phyloP scores from a whole-genome alignment of 2,797 vertebrate species.

The Pogoniulus pusillus region DNA sequence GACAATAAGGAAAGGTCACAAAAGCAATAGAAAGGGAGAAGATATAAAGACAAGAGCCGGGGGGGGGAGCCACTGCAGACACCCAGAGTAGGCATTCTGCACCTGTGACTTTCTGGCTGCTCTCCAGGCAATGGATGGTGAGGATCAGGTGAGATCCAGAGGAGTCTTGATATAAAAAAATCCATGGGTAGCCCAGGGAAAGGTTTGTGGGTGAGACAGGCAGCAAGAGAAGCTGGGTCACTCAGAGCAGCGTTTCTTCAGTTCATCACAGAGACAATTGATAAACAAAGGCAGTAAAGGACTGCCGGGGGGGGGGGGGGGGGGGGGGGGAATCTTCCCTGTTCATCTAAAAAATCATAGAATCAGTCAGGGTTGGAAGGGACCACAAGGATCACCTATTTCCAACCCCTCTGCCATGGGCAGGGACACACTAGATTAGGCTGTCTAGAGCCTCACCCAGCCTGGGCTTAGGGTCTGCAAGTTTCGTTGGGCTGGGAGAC shows the following conservation, averaged over 20 bases:
- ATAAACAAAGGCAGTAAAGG: not conserved
- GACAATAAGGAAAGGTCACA: not conserved
- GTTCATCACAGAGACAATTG: not conserved
- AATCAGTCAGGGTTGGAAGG: too few relatives aligned
- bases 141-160: not conserved
- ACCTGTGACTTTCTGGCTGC: not conserved
- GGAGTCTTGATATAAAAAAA: not conserved
- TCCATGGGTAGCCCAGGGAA: not conserved
- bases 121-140: not conserved
- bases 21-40: not conserved
- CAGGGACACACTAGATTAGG: too few relatives aligned
- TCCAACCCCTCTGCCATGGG: too few relatives aligned
- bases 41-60: not conserved
- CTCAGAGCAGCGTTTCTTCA: not conserved
- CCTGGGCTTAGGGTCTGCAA: too few relatives aligned
- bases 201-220: not conserved
- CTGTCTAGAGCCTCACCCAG: too few relatives aligned
- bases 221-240: not conserved
- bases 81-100: not conserved
- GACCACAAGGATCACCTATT: too few relatives aligned
- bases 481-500: not conserved
- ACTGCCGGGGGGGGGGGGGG: not conserved
- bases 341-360: not conserved
- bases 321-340: not conserved
- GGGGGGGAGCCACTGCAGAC: not conserved